Evolutionary conservation across 2,797 vertebrate genomes (phyloP).

Genomic region (Thunnus albacares): DNA sequence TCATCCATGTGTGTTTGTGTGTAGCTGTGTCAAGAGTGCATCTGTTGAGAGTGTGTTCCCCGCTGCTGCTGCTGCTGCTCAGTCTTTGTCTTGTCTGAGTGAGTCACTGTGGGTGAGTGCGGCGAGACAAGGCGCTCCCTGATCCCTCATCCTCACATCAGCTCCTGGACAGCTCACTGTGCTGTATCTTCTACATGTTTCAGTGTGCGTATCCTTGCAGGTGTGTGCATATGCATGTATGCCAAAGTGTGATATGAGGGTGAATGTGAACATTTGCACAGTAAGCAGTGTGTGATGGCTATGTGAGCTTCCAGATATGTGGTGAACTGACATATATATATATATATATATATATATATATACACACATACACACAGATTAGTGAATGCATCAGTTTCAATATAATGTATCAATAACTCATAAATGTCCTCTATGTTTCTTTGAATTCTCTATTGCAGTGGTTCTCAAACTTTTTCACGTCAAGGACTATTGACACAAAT

Average conservation of each 20-base stretch:
- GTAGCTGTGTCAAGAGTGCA: conserved; percentile 18
- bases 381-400: not conserved
- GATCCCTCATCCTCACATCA: conserved; percentile 17
- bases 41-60: conserved; percentile 9
- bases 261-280: conserved; percentile 11
- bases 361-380: conserved; percentile 8
- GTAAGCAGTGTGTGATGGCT: not conserved
- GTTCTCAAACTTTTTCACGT: no score
- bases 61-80: conserved; percentile 10
- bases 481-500: no score
- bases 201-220: not conserved
- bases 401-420: not conserved
- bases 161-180: not conserved
- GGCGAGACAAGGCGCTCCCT: conserved; percentile 25
- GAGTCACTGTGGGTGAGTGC: conserved; percentile 31
- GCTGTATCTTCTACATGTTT: conserved; percentile 28
- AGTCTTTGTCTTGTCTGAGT: conserved; percentile 43
- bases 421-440: no score
- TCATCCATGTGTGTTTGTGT: not conserved
- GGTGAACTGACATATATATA: conserved; percentile 1
- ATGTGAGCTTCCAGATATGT: conserved; percentile 6
- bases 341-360: conserved; percentile 3
- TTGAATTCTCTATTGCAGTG: no score
- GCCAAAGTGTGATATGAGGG: not conserved
- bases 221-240: conserved; percentile 12